These are phyloP conservation scores for Ctenosaura bakeri DNA, from an alignment of 2,797 vertebrate genomes.

Conservation along the genomic window DNA sequence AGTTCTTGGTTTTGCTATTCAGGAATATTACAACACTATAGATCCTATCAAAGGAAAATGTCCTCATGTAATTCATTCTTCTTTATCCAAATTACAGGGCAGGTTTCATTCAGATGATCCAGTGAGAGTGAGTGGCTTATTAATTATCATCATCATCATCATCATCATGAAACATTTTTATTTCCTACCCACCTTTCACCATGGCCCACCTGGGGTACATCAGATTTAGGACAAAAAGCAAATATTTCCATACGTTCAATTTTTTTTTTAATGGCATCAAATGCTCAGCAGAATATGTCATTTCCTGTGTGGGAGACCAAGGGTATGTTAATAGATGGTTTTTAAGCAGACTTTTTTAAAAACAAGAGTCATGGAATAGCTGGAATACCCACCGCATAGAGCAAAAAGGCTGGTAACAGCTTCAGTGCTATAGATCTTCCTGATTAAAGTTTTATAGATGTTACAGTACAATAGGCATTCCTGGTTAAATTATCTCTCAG, in stretches of 20 bases:
- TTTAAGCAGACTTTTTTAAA: conserved; percentile 20
- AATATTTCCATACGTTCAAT: conserved; percentile 20
- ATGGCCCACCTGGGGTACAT: no score
- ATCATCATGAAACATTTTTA: no score
- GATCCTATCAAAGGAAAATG: neutral
- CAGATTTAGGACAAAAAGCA: neutral
- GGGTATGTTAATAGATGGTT: conserved; percentile 36
- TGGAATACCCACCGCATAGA: neutral
- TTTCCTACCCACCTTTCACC: no score
- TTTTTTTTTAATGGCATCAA: conserved; percentile 50
- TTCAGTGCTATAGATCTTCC: neutral
- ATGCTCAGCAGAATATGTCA: conserved; percentile 45
- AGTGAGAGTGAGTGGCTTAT: neutral
- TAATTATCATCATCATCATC: no score
- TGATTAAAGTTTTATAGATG: neutral
- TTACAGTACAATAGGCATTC: neutral
- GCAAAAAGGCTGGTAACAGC: neutral
- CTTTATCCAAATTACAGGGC: neutral
- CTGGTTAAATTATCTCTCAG: neutral
- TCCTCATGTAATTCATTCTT: neutral
- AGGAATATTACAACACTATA: neutral
- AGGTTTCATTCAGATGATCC: neutral
- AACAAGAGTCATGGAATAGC: neutral
- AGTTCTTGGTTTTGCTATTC: conserved; percentile 14
- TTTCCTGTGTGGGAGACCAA: conserved; percentile 53